Conservation (phyloP, 2,888 invertebrate species). For the Lottia gigantea region DNA sequence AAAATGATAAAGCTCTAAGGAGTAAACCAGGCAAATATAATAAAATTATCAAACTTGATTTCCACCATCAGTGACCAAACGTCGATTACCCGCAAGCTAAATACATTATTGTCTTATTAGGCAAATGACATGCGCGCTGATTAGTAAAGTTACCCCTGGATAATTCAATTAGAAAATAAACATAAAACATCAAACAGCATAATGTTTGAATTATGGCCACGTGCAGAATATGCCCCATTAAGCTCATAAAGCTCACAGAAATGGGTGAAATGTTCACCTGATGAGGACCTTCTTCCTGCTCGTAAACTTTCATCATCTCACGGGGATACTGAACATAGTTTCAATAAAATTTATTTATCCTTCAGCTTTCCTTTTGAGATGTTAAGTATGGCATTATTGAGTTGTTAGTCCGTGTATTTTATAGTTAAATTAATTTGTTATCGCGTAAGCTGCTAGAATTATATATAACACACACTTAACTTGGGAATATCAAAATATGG, state of each 20-base stretch:
- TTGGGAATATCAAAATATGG: too few species aligned
- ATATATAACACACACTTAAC: too few species aligned
- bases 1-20: conserved; percentile 22
- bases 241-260: neutral
- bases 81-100: conserved; percentile 27
- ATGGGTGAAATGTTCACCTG: too few species aligned
- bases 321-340: too few species aligned
- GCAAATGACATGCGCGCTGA: conserved; percentile 25
- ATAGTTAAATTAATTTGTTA: too few species aligned
- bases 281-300: too few species aligned
- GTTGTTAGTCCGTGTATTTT: too few species aligned
- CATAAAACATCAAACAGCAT: conserved; percentile 27
- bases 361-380: too few species aligned
- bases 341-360: too few species aligned
- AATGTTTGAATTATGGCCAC: conserved; percentile 20
- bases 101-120: conserved; percentile 29
- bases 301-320: too few species aligned
- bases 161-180: conserved; percentile 25
- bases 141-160: conserved; percentile 24
- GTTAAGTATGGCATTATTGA: too few species aligned
- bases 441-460: too few species aligned
- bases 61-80: conserved; percentile 25
- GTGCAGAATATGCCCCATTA: conserved; percentile 15
- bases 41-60: conserved; percentile 30
- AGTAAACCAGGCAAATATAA: conserved; percentile 18